Conservation (phyloP, 2,797 vertebrate genomes). For the Gallinago stenura region DNA sequence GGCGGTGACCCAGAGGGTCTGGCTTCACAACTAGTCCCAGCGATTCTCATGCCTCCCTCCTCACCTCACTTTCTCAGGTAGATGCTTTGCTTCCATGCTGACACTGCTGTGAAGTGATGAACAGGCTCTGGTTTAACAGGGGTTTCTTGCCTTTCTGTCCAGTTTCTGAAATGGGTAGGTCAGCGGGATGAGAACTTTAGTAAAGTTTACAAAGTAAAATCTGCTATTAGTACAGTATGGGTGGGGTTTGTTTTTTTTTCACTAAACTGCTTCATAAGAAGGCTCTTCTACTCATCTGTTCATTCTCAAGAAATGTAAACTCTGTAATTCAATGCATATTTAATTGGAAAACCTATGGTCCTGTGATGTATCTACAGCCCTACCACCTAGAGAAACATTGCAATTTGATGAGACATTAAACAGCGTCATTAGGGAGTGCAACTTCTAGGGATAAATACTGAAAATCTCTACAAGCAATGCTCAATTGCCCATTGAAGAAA, state of each 20-base stretch:
- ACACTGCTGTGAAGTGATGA: neutral
- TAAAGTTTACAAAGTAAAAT: neutral
- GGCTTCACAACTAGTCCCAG: neutral
- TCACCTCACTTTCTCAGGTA: neutral
- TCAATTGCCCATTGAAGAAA: neutral
- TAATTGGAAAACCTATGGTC: neutral
- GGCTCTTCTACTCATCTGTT: neutral
- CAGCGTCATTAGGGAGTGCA: neutral
- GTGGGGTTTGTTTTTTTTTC: neutral
- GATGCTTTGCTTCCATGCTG: neutral
- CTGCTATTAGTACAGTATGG: neutral
- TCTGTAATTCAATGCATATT: neutral
- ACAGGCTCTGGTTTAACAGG: slow-evolving; percentile 10
- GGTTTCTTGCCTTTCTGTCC: slow-evolving; percentile 14
- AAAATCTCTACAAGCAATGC: neutral
- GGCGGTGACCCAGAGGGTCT: neutral
- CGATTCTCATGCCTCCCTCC: neutral
- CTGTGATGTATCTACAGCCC: neutral
- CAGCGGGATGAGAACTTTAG: neutral
- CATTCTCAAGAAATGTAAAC: slow-evolving; percentile 15
- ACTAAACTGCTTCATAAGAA: neutral
- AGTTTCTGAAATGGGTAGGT: neutral
- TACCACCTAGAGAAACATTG: neutral
- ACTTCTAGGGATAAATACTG: neutral
- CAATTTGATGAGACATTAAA: neutral